phyloP scores from a whole-genome alignment of 1,140 invertebrate genomes.

The Orius insidiosus region DNA sequence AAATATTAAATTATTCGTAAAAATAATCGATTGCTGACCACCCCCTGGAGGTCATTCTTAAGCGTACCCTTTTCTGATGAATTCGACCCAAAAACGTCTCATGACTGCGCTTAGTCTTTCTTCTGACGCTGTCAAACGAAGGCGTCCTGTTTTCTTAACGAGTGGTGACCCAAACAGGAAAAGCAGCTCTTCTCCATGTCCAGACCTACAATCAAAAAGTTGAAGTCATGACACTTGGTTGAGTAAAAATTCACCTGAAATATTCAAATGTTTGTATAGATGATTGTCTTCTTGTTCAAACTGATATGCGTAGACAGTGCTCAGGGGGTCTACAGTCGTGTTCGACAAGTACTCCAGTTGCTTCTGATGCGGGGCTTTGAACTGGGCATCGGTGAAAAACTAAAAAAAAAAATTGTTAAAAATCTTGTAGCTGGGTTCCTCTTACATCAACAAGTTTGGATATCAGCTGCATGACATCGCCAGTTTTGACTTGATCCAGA shows the following conservation, averaged over 20 bases:
- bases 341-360: conserved; percentile 22
- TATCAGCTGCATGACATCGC: conserved; percentile 22
- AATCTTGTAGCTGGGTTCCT: background rate
- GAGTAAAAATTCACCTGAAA: conserved; percentile 21
- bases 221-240: conserved; percentile 15
- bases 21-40: background rate
- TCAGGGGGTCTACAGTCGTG: conserved; percentile 16
- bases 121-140: conserved; percentile 35
- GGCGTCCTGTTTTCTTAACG: conserved; percentile 37
- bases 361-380: conserved; percentile 22
- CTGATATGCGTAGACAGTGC: conserved; percentile 27
- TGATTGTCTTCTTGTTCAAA: conserved; percentile 28
- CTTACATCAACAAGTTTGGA: conserved; percentile 21
- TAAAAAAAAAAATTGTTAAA: conserved; percentile 16
- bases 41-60: background rate
- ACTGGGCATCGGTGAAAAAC: conserved; percentile 27
- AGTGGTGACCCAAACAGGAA: conserved; percentile 43
- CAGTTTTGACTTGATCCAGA: conserved; percentile 25
- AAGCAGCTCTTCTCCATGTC: conserved; percentile 42
- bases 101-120: conserved; percentile 35
- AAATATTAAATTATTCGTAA: conserved; percentile 8
- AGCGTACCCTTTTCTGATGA: conserved; percentile 39
- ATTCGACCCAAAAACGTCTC: conserved; percentile 37
- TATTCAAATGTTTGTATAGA: conserved; percentile 28
- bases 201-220: conserved; percentile 13